Evolutionary conservation across 2,888 invertebrate species (phyloP).

Genomic region (Palloptera scutellata): DNA sequence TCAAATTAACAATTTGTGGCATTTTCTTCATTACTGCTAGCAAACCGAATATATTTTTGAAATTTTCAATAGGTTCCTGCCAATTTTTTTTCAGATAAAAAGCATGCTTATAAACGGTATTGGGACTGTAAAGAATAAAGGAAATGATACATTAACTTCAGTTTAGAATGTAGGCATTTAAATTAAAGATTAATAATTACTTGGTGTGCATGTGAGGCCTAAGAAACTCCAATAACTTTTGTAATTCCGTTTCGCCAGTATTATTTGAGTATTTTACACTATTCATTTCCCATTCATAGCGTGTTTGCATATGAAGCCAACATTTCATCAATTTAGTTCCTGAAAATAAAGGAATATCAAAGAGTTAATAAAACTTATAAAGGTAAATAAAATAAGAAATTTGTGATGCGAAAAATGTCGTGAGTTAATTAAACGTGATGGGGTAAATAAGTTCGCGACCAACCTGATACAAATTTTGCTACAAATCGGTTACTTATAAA

Average conservation of each 20-base stretch:
- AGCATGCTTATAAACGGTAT: slow-evolving; percentile 50
- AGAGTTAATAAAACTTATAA: no score
- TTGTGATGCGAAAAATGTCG: no score
- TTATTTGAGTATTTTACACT: no score
- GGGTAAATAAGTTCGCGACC: no score
- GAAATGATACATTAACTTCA: not conserved
- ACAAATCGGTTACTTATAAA: no score
- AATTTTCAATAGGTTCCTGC: slow-evolving; percentile 52
- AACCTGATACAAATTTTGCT: no score
- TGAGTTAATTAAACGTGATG: no score
- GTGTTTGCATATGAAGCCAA: slow-evolving; percentile 52
- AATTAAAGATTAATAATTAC: not conserved
- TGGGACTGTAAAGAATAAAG: slow-evolving; percentile 32
- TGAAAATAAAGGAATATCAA: slow-evolving; percentile 29
- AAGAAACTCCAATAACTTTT: slow-evolving; percentile 43
- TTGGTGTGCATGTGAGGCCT: slow-evolving; percentile 35
- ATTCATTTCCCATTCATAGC: slow-evolving; percentile 55
- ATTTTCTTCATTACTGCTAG: slow-evolving; percentile 42
- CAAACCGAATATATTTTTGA: slow-evolving; percentile 46
- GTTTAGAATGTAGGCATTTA: not conserved
- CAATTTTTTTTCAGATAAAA: slow-evolving; percentile 43
- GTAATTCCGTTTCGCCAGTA: slow-evolving; percentile 38
- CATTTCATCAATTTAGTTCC: slow-evolving; percentile 56
- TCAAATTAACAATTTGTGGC: slow-evolving; percentile 39
- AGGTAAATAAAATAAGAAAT: no score